Base-by-base conservation (phyloP, 2,113 vertebrate genomes). In the Procavia capensis region DNA sequence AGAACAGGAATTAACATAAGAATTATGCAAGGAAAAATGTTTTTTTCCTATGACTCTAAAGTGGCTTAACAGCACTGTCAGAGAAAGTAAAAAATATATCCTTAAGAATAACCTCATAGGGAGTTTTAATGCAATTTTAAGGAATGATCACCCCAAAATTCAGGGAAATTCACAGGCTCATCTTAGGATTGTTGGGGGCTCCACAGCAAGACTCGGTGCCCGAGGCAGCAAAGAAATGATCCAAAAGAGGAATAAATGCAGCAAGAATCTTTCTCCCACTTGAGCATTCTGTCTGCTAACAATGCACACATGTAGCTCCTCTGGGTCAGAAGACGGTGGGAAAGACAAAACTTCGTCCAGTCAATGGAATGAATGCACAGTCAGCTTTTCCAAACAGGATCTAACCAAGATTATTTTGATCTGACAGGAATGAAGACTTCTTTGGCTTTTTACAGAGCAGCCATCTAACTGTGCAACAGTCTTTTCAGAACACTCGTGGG, bases 21-120 rank as follows among this genome's bases (percentile, higher is more conserved):
- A 96, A 94, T 96, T 93, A 95, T 88, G 50, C 80, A 93, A 94
- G 29, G 78, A 91, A 89, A 96, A 89, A 84, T 50, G 17, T 16
- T 43, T 96, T 84, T 74, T 78, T 59, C 47, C 36, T 68, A 16
- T 76, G 76, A 87, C n/a, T 93, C 29, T 81, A 92, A 72, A 92
- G 76, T 90, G 50, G 29, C 24, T 95, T 91, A 90, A 84, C 6
- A 90, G 80, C 29, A 81, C 85, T 93, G 87, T 70, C 29, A 81
- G 70, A 89, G 36, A 88, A 61, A 0, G 0, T 84, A 57, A 68
- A 94, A 94, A 87, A 29, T 85, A 68, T 22, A 84, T 41, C 34
- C 63, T 96, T 70, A 93, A 88, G 88, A 91, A 93, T 76, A 74
- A 66, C n/a, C 54, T 70, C 36, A 45, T 45, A 36, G 25, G 54